Conservation (phyloP, 2,113 vertebrate genomes). For the Aegotheles bennettii region DNA sequence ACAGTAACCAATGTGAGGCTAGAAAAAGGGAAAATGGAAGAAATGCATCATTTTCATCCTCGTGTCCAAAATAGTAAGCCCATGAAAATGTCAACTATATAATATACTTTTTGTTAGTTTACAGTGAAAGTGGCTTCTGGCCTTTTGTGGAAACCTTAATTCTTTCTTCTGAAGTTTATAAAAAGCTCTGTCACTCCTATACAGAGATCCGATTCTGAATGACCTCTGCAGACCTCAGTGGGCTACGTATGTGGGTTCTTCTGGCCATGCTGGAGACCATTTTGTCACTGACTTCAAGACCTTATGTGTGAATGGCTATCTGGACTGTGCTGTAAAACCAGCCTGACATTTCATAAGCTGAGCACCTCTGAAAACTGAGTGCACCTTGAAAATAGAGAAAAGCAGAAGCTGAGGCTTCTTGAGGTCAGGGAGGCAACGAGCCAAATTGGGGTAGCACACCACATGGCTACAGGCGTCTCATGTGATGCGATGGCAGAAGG, state of each 20-base stretch:
- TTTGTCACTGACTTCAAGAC: background rate
- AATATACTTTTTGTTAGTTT: background rate
- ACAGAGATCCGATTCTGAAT: background rate
- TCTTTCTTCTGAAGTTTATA: constrained; percentile 36
- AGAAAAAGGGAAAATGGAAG: constrained; percentile 9
- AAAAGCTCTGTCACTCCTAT: background rate
- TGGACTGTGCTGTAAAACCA: background rate
- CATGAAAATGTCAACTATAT: background rate
- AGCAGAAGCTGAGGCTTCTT: background rate
- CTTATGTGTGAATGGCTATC: background rate
- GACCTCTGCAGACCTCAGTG: background rate
- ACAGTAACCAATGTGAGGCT: background rate
- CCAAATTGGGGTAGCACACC: background rate
- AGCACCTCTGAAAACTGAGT: background rate
- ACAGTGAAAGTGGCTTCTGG: background rate
- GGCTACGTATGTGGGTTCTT: background rate
- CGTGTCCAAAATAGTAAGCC: background rate
- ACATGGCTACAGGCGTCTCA: accelerated
- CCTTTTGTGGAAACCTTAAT: constrained; percentile 22
- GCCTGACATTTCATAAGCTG: background rate
- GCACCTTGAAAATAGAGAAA: background rate
- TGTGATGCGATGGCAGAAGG: background rate
- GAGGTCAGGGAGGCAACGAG: background rate
- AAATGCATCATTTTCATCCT: constrained; percentile 13
- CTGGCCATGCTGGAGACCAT: background rate